Evolutionary conservation across 2,888 invertebrate species (phyloP).

Genomic region (Hybos culiciformis): DNA sequence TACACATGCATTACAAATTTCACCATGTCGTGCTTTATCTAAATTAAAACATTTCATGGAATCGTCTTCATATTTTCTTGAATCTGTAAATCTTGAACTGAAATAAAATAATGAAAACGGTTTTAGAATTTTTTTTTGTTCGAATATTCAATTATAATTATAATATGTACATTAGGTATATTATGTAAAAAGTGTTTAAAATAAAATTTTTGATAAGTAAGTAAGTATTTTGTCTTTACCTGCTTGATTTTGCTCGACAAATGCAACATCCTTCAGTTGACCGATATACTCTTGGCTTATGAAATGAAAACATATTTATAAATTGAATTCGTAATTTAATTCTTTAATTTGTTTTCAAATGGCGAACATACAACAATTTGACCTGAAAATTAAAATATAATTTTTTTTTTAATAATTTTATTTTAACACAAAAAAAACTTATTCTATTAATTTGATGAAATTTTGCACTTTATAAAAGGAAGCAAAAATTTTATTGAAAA

Average conservation of each 20-base stretch:
- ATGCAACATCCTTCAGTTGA: constrained; percentile 74
- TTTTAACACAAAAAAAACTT: too few species aligned
- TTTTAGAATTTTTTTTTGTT: background rate
- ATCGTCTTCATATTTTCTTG: constrained; percentile 68
- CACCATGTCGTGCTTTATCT: constrained; percentile 57
- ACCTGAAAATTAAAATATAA: too few species aligned
- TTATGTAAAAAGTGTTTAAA: background rate
- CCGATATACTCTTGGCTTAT: constrained; percentile 73
- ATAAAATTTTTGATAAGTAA: background rate
- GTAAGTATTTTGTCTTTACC: constrained; percentile 33
- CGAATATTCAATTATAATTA: background rate
- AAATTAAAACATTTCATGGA: constrained; percentile 67
- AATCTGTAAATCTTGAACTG: constrained; percentile 73
- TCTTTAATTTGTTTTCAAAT: too few species aligned
- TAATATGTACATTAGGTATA: background rate
- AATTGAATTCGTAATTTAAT: too few species aligned
- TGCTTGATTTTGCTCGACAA: constrained; percentile 74
- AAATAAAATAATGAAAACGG: constrained; percentile 1
- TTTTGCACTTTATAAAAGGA: too few species aligned
- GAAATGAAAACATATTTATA: constrained; percentile 68
- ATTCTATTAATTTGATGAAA: too few species aligned
- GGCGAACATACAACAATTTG: too few species aligned
- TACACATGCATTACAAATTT: constrained; percentile 79
- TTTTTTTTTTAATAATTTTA: too few species aligned
- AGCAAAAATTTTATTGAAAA: too few species aligned